Evolutionary conservation across 1,140 invertebrate genomes (phyloP), one percentile per base, ranked within the genome.

Genomic region (Neelides sp.): DNA sequence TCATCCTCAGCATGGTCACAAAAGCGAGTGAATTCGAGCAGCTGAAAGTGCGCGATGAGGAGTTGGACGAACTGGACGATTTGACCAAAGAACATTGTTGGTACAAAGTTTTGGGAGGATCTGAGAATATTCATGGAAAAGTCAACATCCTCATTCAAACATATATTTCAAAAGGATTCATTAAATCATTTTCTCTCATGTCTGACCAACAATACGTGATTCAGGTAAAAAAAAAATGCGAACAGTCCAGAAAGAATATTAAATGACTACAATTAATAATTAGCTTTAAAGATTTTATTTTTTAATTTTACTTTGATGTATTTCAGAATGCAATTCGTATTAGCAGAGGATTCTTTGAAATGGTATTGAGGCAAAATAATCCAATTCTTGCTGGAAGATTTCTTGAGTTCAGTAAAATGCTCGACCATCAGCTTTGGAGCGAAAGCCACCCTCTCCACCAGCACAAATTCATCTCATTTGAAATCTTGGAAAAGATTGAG

Each of bases 91-190:
- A 79, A 28, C 76, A 79, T 62, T 94, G 90, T 65, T 76, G 83
- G 60, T 68, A 91, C 20, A 71, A 75, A 40, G 79, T 85, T 0
- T 72, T 76, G 47, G 85, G 87, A 13, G 84, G 87, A 1, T 76
- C 77, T 15, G 92, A 95, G 67, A 93, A 93, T 67, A 73, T 87
- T 27, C 76, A 87, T 63, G 93, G 91, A 48, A 99, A 99, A 79
- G 92, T 98, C 19, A 97, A 97, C 67, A 93, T 96, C 63, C 71
- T 99, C 4, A 75, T 99, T 52, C 95, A 98, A 69, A 83, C 87
- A 0, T 91, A 83, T 66, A 73, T 98, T 13, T 91, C 86, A 0
- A 71, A 82, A 52, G 80, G 79, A 23, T 69, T 73, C 34, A 76
- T 95, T 1, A 80, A 86, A 59, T 78, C 80, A 0, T 92, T 94